Conservation (phyloP, 2,797 vertebrate species). For the Myiotriccus ornatus region DNA sequence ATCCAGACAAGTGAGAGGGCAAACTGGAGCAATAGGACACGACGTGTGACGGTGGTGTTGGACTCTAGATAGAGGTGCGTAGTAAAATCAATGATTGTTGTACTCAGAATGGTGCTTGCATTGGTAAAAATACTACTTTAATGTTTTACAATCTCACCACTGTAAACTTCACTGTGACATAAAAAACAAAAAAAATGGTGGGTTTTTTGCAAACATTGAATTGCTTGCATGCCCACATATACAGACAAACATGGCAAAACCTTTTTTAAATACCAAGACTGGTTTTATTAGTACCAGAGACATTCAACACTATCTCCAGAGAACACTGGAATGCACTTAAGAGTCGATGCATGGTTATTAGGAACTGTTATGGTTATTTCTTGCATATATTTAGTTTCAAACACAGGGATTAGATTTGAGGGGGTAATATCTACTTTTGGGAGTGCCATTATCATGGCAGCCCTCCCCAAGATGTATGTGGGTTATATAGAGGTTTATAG, state of each 20-base stretch:
- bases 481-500: not conserved
- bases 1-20: not conserved
- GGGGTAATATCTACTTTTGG: not conserved
- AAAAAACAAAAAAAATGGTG: not conserved
- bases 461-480: not conserved
- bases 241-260: not conserved
- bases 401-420: not conserved
- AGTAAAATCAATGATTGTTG: not conserved
- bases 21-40: not conserved
- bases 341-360: not conserved
- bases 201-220: not conserved
- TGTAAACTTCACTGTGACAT: not conserved
- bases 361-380: not conserved
- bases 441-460: not conserved
- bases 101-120: not conserved
- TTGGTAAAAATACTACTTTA: not conserved
- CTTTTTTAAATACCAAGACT: not conserved
- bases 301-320: not conserved
- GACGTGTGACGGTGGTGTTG: not conserved
- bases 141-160: not conserved
- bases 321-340: not conserved
- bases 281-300: not conserved
- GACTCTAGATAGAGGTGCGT: rapidly evolving
- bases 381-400: not conserved
- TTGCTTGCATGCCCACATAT: not conserved